Percentiles rank a stretch among this genome's conserved stretches.
Evolutionary conservation across 2,888 invertebrate species (phyloP).

Genomic region (Crioceris asparagi): DNA sequence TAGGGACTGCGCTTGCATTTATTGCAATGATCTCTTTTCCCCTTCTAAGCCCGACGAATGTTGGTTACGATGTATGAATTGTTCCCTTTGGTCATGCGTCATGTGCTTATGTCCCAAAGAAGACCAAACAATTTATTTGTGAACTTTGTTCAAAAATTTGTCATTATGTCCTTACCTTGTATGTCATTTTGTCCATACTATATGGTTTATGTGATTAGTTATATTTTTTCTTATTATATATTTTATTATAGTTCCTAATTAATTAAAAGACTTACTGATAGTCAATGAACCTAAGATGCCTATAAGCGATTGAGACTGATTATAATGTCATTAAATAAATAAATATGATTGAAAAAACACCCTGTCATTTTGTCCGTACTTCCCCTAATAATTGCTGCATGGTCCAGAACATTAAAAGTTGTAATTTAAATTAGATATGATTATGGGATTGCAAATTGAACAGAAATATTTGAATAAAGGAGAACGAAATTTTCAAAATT

Average conservation of each 20-base stretch:
- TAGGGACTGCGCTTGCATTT: slow-evolving; percentile 1
- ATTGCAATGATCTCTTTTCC: slow-evolving; percentile 4
- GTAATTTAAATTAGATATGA: too few relatives aligned
- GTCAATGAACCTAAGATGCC: slow-evolving; percentile 2
- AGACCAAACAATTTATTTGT: slow-evolving; percentile 3
- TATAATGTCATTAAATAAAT: neutral
- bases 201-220: neutral
- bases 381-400: neutral
- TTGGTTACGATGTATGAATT: slow-evolving; percentile 1
- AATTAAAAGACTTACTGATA: neutral
- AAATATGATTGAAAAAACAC: neutral
- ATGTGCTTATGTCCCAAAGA: neutral
- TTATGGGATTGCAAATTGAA: too few relatives aligned
- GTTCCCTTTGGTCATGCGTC: neutral
- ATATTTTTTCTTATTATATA: neutral
- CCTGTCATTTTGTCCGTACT: slow-evolving; percentile 3
- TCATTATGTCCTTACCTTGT: neutral
- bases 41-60: slow-evolving; percentile 1
- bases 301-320: neutral
- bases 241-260: neutral
- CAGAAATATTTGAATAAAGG: too few relatives aligned
- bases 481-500: too few relatives aligned
- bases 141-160: neutral
- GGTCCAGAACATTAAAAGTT: too few relatives aligned
- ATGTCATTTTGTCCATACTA: slow-evolving; percentile 4